A percentile compares a stretch with the other conserved stretches of the same genome.
These are phyloP conservation scores for Syndactyla subalaris DNA, from an alignment of 2,797 vertebrate genomes.

Conservation along the genomic window DNA sequence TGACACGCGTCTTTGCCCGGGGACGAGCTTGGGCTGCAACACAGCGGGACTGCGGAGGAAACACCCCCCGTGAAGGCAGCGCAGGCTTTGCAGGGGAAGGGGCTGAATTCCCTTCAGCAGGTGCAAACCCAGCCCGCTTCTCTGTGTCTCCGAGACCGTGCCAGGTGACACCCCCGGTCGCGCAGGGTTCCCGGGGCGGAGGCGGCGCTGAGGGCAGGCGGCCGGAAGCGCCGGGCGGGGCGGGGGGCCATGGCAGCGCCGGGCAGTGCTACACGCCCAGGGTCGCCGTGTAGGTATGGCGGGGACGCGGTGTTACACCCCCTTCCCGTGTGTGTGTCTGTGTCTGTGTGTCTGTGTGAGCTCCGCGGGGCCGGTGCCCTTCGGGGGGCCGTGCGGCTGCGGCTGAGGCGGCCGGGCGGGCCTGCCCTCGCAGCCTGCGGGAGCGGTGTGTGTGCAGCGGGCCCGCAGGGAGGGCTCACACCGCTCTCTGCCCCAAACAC, in stretches of 20 bases:
- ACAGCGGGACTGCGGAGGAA: too few relatives aligned
- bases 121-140: fast-evolving
- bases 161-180: too few relatives aligned
- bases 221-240: neutral
- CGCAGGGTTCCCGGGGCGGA: too few relatives aligned
- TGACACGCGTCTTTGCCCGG: neutral
- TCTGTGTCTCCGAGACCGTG: too few relatives aligned
- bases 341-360: neutral
- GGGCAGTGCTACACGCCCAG: neutral
- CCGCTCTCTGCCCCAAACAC: too few relatives aligned
- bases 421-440: too few relatives aligned
- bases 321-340: fast-evolving
- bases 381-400: too few relatives aligned
- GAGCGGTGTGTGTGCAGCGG: too few relatives aligned
- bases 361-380: neutral
- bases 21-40: neutral
- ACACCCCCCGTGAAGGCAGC: too few relatives aligned
- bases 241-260: neutral
- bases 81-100: fast-evolving
- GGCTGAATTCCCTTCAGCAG: fast-evolving
- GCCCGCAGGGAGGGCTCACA: too few relatives aligned
- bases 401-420: too few relatives aligned
- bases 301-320: too few relatives aligned
- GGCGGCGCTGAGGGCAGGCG: neutral
- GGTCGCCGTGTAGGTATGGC: neutral